Conservation (phyloP, 2,888 invertebrate genomes). For the Lithosia quadra region DNA sequence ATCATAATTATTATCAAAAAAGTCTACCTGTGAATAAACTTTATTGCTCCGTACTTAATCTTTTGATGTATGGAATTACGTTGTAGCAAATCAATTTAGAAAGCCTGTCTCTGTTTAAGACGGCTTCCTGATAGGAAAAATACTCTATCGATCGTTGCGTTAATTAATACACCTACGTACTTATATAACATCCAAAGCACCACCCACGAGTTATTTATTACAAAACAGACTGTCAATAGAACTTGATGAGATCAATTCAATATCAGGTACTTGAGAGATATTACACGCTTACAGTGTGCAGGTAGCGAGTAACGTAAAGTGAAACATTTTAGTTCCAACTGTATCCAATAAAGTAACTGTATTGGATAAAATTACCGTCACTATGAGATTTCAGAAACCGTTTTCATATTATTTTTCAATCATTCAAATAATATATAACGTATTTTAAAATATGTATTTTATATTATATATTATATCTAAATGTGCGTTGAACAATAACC, state of each 20-base stretch:
- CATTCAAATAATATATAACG: no score
- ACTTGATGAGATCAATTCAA: slow-evolving; percentile 34
- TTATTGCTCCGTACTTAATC: neutral
- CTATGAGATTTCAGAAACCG: neutral
- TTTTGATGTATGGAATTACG: slow-evolving; percentile 9
- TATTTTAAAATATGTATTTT: no score
- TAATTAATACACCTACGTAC: slow-evolving; percentile 18
- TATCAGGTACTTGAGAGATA: slow-evolving; percentile 22
- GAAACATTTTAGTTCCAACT: slow-evolving; percentile 25
- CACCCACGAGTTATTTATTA: slow-evolving; percentile 33
- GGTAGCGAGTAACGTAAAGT: slow-evolving; percentile 20
- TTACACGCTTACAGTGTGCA: slow-evolving; percentile 22
- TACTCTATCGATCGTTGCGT: slow-evolving; percentile 6
- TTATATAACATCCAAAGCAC: slow-evolving; percentile 10
- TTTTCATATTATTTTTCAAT: neutral
- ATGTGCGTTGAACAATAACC: no score
- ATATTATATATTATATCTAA: no score
- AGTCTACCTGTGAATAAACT: neutral
- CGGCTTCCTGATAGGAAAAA: slow-evolving; percentile 13
- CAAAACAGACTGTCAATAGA: slow-evolving; percentile 23
- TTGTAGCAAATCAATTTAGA: neutral
- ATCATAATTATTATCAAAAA: neutral
- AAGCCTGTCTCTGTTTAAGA: slow-evolving; percentile 11
- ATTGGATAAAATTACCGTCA: neutral
- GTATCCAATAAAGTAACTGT: slow-evolving; percentile 4